These are phyloP conservation scores for Nothocercus julius DNA, from an alignment of 2,113 vertebrate species.

Conservation along the genomic window DNA sequence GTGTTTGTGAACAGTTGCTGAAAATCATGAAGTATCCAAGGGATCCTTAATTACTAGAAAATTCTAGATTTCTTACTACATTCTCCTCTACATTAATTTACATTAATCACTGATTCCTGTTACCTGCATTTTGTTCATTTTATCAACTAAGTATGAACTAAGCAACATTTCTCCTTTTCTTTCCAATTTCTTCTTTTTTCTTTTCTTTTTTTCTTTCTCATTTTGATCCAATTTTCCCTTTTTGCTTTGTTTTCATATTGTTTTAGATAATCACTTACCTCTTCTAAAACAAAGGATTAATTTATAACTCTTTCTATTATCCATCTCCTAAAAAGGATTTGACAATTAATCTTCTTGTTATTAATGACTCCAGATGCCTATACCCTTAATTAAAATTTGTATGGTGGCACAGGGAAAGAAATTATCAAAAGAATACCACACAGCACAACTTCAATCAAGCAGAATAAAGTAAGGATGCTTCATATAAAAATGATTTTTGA, in stretches of 20 bases:
- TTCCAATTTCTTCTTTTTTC: too few relatives aligned
- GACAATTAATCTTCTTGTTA: slow-evolving; percentile 69
- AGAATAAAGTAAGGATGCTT: background rate
- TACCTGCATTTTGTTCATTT: background rate
- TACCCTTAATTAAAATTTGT: slow-evolving; percentile 67
- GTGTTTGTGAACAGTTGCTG: background rate
- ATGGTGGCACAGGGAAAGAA: slow-evolving; percentile 32
- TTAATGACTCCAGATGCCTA: slow-evolving; percentile 55
- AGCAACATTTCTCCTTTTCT: background rate
- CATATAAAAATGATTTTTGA: background rate
- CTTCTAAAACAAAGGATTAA: slow-evolving; percentile 51
- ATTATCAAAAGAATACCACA: slow-evolving; percentile 37
- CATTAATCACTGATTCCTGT: background rate
- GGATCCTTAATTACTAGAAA: background rate
- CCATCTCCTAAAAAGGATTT: slow-evolving; percentile 61
- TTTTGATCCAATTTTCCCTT: background rate
- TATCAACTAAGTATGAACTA: background rate
- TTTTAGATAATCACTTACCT: background rate
- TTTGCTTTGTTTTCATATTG: background rate
- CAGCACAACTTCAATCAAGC: slow-evolving; percentile 46
- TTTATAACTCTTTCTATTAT: slow-evolving; percentile 62
- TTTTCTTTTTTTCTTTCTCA: too few relatives aligned
- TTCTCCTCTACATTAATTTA: background rate
- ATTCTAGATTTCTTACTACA: background rate
- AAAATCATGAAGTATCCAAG: background rate